Evolutionary conservation across 2,113 vertebrate species (phyloP).

Genomic region (Paratilapia polleni): DNA sequence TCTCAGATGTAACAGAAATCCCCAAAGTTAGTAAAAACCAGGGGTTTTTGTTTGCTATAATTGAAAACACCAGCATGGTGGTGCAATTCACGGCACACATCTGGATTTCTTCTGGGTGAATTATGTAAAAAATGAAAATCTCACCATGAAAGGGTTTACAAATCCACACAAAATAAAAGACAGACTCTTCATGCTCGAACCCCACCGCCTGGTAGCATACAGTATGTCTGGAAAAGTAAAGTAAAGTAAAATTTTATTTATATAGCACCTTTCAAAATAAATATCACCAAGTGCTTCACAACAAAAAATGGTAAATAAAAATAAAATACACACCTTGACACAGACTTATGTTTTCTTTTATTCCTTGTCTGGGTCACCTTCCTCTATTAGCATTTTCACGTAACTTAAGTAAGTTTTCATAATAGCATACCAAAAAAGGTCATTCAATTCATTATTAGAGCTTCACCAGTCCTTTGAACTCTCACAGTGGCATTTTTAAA

Average conservation of each 20-base stretch:
- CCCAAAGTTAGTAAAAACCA: not conserved
- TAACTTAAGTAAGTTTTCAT: constrained; percentile 35
- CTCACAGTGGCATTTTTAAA: not conserved
- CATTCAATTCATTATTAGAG: constrained; percentile 7
- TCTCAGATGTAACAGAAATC: not conserved
- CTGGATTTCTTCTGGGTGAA: not conserved
- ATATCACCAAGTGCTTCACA: too few species aligned
- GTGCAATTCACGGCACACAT: not conserved
- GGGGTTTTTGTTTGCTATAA: not conserved
- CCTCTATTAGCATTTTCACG: constrained; percentile 58
- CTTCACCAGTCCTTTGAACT: constrained; percentile 3
- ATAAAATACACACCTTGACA: constrained; percentile 9
- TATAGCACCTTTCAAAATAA: too few species aligned
- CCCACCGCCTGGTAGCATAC: not conserved
- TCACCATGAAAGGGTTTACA: not conserved
- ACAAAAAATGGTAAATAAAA: too few species aligned
- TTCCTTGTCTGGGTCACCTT: constrained; percentile 39
- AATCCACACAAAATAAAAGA: not conserved
- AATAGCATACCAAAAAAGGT: not conserved
- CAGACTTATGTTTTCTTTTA: not conserved
- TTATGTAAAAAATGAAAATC: not conserved
- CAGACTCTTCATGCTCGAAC: not conserved
- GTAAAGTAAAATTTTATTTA: too few species aligned
- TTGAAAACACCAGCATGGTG: not conserved
- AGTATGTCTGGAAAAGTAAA: constrained; percentile 13